Base-by-base conservation (phyloP, 2,797 vertebrate genomes). In the Adrianichthys oophorus region DNA sequence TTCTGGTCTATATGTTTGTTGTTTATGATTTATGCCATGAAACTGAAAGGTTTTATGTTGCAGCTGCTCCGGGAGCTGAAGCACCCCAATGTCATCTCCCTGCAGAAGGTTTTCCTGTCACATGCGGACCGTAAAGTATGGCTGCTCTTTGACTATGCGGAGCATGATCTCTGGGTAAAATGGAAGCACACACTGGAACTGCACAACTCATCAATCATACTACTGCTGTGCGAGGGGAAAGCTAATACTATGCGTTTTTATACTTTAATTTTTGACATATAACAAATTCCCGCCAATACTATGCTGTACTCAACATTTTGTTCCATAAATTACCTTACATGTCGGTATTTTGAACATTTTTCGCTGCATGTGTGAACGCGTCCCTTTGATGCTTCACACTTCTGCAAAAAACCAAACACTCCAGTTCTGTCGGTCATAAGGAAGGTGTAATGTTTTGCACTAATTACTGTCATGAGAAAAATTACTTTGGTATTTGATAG, bases 51-150 rank as follows among this genome's bases (percentile, higher is more conserved):
- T 5, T 74, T 64, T 92, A n/a, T 87, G 74, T 93, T 94, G 63
- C 91, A 99, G 98, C 92, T 99, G 89, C 93, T 99, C 70, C 92
- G 97, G 76, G 98, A 99, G 85, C 92, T 99, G 81, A 99, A 99
- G 88, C 98, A 99, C 84, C 98, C 97, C 69, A 99, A 99, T 65
- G 97, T 99, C 82, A 99, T 99, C 92, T 98, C 98, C 65, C 95
- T 99, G 90, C 98, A 99, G 85, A 99, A 99, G 84, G 97, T 99
- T 85, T 99, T 99, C 90, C 93, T 99, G 84, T 99, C 98, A 65
- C 98, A 99, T 21, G 97, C 97, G 57, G 98, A 99, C 88, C 95
- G 98, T 79, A 99, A 99, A 93, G 98, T 99, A 56, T 99, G 96
- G 96, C 95, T 99, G 87, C 95, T 99, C 59, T 99, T 99, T 81